Base-by-base conservation (phyloP, 2,888 invertebrate genomes). In the Cacoxenus indagator region DNA sequence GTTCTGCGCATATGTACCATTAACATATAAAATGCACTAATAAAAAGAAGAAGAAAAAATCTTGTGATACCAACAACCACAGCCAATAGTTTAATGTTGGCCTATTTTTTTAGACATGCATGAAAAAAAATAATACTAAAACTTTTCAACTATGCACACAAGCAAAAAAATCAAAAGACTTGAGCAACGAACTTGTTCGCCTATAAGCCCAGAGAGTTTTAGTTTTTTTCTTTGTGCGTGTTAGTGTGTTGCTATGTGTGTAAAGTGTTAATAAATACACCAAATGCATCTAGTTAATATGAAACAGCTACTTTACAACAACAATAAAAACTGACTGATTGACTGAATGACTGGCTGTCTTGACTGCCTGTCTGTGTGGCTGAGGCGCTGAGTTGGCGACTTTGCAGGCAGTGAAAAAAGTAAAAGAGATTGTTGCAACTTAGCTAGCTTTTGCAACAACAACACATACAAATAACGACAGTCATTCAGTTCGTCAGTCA, bases 261-360 rank as follows among this genome's bases (percentile, higher is more conserved):
- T 73, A 72, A 73, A 79, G 83, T 81, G 83, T 81, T 83, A 81
- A 83, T 81, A 80, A 81, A 79, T 76, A 62, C 74, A 75, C 75
- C 79, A 71, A 77, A 75, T 81, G 78, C 75, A 80, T 75, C 76
- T 83, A 82, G 83, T 78, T 83, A 80, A 78, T 73, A 71, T 70
- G 19, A 73, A 72, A 67, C 72, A 77, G 77, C 76, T 74, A 55
- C 26, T 55, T 48, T 48, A 48, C 48, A 48, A 48, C 48, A 48
- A 48, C 48, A 48, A 48, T 19, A 48, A 48, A 14, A 48, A 48
- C 17, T 51, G 65, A 31, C 65, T 77, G 70, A 71, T 75, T 79
- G 76, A 70, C 76, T 76, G 75, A 75, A 69, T 76, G 76, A 77
- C 77, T 76, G 22, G 4, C 22, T 55, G 61, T 14, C 27, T n/a